These are phyloP conservation scores for Oryzias javanicus DNA, from an alignment of 2,113 vertebrate genomes.

Conservation along the genomic window DNA sequence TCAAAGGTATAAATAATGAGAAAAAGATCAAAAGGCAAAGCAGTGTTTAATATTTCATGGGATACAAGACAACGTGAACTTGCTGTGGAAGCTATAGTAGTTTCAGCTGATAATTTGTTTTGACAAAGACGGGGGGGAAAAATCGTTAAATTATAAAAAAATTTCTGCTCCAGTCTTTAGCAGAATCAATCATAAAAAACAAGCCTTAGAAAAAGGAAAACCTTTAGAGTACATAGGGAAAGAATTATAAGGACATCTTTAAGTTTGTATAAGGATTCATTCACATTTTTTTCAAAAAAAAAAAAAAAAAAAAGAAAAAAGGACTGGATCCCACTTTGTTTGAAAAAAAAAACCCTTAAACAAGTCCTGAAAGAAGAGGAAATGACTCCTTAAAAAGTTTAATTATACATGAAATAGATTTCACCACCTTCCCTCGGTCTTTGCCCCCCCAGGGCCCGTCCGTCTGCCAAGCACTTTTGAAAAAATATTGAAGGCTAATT, in stretches of 20 bases:
- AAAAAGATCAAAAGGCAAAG: conserved; percentile 43
- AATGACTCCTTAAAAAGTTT: conserved; percentile 41
- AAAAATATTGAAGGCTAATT: conserved; percentile 55
- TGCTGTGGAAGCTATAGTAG: conserved; percentile 32
- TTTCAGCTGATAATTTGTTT: conserved; percentile 57
- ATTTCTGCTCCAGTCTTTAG: conserved; percentile 40
- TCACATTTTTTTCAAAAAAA: too few species aligned
- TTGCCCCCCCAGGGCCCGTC: conserved; percentile 32
- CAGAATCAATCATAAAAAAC: conserved; percentile 28
- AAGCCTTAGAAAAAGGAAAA: conserved; percentile 2
- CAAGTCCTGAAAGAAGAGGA: conserved; percentile 29
- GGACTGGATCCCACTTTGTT: too few species aligned
- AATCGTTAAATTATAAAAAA: conserved; percentile 1
- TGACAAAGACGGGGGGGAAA: conserved; percentile 25
- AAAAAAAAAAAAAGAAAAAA: too few species aligned
- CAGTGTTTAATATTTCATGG: conserved; percentile 64
- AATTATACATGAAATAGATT: conserved; percentile 33
- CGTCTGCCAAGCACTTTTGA: conserved; percentile 48
- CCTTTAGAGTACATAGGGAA: background rate
- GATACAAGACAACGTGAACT: conserved; percentile 46
- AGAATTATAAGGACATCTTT: background rate
- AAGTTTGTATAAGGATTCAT: background rate
- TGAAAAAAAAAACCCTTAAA: background rate
- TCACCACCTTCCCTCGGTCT: conserved; percentile 28
- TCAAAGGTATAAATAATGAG: conserved; percentile 44